A percentile compares a stretch with the other conserved stretches of the same genome.
phyloP scores from a whole-genome alignment of 2,888 invertebrate species.

The Melanargia galathea region DNA sequence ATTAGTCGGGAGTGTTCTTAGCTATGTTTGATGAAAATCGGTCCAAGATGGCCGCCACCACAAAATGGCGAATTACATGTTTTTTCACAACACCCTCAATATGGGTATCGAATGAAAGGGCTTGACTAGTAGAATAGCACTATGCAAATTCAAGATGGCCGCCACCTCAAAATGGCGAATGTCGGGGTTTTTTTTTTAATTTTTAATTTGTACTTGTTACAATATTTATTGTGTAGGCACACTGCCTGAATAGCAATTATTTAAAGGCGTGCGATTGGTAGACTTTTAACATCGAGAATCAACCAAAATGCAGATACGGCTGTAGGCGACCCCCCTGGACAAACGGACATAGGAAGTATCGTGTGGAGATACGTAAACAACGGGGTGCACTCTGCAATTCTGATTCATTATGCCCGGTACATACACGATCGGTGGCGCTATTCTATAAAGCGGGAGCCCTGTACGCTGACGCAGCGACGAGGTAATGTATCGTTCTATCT shows the following conservation, averaged over 20 bases:
- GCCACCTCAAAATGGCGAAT: too few relatives aligned
- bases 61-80: too few relatives aligned
- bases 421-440: constrained; percentile 15
- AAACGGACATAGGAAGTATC: constrained; percentile 48
- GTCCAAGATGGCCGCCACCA: too few relatives aligned
- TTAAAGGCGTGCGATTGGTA: constrained; percentile 7
- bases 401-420: constrained; percentile 51
- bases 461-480: background rate
- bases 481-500: background rate
- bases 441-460: background rate
- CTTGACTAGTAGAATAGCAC: too few relatives aligned
- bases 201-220: too few relatives aligned
- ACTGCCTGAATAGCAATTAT: constrained; percentile 11
- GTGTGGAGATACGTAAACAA: constrained; percentile 48
- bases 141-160: too few relatives aligned
- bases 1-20: too few relatives aligned
- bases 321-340: constrained; percentile 31
- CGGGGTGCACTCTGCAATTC: constrained; percentile 64
- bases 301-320: constrained; percentile 33
- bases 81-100: too few relatives aligned
- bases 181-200: too few relatives aligned
- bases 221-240: background rate
- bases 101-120: too few relatives aligned
- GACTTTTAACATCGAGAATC: constrained; percentile 34
- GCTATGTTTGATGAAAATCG: too few relatives aligned